Evolutionary conservation across 1,140 invertebrate species (phyloP), one percentile per base, ranked within the genome.

Genomic region (Caenorhabditis briggsae): DNA sequence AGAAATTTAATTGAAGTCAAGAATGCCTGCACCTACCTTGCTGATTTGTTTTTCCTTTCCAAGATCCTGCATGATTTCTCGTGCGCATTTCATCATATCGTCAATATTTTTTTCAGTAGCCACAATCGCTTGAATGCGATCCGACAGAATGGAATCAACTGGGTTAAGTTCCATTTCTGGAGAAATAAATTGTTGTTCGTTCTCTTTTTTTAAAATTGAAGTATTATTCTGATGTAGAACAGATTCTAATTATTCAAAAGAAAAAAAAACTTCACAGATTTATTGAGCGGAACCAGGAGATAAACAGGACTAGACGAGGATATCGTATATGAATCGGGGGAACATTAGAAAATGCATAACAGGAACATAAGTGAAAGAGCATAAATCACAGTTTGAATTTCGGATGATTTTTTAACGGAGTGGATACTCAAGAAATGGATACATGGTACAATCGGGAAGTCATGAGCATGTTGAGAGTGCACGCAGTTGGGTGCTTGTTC

Each of bases 21-120:
- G 46, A 70, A 70, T n/a, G 3, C 6, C 2, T 53, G 53, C 43
- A 23, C 33, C 33, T 23, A 78, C 70, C 23, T 78, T 78, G n/a
- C 70, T 46, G n/a, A 78, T 78, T 14, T 78, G 70, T 50, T 78
- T 78, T n/a, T 78, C 70, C 50, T 78, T 78, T 78, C 46, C 46
- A 9, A 78, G 53, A 23, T 78, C 70, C 33, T 78, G 70, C 8
- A 78, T 78, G 11, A 78, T 78, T 50, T 78, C 70, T 23, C 70
- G 43, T 18, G 70, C 70, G 23, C 70, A 78, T 50, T 78, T 78
- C 70, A 78, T 78, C 70, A 78, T 78, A 9, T 78, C 70, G 41
- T 78, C 70, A 50, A 78, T 78, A 78, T 46, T 53, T 78, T 78
- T 78, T 14, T 78, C 70, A 50, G 70, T 78, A 2, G 46, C 5